These are phyloP conservation scores for Hydrolagus affinis DNA, from an alignment of 2,113 vertebrate species.

Conservation along the genomic window DNA sequence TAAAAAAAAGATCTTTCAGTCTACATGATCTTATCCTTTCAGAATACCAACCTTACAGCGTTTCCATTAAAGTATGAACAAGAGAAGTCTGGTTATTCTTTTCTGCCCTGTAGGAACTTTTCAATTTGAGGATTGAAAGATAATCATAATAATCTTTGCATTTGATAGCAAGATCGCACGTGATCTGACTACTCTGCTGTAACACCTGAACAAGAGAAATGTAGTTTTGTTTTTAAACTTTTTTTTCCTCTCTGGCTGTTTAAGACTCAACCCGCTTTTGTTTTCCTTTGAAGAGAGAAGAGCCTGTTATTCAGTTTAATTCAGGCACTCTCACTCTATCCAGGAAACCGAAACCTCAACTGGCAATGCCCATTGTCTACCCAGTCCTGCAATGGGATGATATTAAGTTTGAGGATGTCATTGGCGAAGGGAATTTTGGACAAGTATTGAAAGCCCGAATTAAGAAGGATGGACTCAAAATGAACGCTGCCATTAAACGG, in stretches of 20 bases:
- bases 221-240: neutral
- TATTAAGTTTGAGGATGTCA: constrained; percentile 84
- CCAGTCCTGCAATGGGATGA: constrained; percentile 79
- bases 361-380: constrained; percentile 65
- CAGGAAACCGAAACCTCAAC: constrained; percentile 63
- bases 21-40: too few species aligned
- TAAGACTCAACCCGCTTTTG: neutral
- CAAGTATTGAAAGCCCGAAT: constrained; percentile 81
- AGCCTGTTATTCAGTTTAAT: constrained; percentile 78
- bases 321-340: constrained; percentile 68
- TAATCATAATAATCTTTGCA: too few species aligned
- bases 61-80: too few species aligned
- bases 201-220: too few species aligned
- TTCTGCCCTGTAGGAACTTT: too few species aligned
- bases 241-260: neutral
- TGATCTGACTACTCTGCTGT: too few species aligned
- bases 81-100: too few species aligned
- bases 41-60: too few species aligned
- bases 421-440: constrained; percentile 80
- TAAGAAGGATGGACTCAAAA: constrained; percentile 77
- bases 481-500: constrained; percentile 80
- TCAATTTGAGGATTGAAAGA: too few species aligned
- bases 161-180: too few species aligned
- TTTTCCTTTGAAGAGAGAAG: constrained; percentile 64
- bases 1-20: too few species aligned